These are phyloP conservation scores for Coelopa frigida DNA, from an alignment of 1,140 invertebrate genomes.

Conservation along the genomic window DNA sequence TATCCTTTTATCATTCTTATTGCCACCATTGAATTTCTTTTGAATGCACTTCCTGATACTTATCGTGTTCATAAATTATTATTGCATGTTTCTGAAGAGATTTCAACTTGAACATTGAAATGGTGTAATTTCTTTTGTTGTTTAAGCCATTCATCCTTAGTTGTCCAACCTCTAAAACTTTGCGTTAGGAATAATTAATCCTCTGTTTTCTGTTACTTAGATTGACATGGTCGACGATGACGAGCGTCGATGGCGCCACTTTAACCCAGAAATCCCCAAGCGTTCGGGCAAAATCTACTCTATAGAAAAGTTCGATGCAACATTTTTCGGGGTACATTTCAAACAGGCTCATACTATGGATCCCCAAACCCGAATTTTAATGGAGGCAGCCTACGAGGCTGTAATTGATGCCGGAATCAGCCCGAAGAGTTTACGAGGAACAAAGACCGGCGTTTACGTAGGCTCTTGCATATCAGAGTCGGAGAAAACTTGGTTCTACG, in stretches of 20 bases:
- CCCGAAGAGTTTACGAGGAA: slow-evolving; percentile 52
- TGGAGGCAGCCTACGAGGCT: slow-evolving; percentile 47
- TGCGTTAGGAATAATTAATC: no score
- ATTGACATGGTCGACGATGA: slow-evolving; percentile 70
- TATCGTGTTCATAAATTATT: no score
- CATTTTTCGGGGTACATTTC: slow-evolving; percentile 51
- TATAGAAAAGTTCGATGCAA: slow-evolving; percentile 49
- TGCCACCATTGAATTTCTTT: no score
- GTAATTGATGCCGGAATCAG: slow-evolving; percentile 44
- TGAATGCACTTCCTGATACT: no score
- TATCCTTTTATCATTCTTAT: no score
- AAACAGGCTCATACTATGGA: slow-evolving; percentile 50
- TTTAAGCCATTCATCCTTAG: no score
- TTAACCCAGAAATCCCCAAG: slow-evolving; percentile 59
- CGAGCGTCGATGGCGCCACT: slow-evolving; percentile 62
- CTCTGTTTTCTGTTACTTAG: no score
- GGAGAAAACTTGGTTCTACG: slow-evolving; percentile 62
- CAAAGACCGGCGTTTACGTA: slow-evolving; percentile 69
- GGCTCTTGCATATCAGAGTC: slow-evolving; percentile 70
- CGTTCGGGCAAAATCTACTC: slow-evolving; percentile 63
- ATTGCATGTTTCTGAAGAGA: no score
- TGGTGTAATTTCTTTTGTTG: no score
- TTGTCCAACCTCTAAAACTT: no score
- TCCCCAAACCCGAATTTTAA: slow-evolving; percentile 47
- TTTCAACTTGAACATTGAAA: no score